Evolutionary conservation across 2,797 vertebrate species (phyloP).

Genomic region (Sebastes alutus): DNA sequence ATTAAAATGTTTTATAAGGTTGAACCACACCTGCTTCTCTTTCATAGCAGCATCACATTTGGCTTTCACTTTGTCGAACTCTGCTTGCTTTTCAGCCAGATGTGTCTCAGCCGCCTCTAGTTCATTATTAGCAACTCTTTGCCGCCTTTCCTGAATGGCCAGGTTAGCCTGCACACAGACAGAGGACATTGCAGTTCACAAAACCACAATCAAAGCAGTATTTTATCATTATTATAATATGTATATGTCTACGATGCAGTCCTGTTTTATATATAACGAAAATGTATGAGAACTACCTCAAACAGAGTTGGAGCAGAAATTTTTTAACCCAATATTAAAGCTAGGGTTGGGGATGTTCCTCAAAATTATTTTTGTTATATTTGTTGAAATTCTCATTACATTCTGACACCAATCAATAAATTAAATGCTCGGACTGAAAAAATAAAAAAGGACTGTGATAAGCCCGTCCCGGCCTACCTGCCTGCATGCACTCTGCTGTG

Average conservation of each 20-base stretch:
- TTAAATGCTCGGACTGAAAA: background rate
- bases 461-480: too few relatives aligned
- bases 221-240: background rate
- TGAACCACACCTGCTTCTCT: conserved; percentile 87
- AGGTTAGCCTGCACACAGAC: conserved; percentile 56
- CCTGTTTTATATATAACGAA: background rate
- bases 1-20: background rate
- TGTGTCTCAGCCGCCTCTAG: conserved; percentile 86
- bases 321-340: background rate
- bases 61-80: conserved; percentile 88
- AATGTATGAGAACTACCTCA: background rate
- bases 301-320: background rate
- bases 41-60: conserved; percentile 88
- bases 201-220: background rate
- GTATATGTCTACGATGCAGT: background rate
- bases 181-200: conserved; percentile 1
- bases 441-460: background rate
- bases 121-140: conserved; percentile 85
- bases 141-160: conserved; percentile 30
- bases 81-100: conserved; percentile 87
- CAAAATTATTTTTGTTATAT: too few relatives aligned
- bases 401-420: background rate
- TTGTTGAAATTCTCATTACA: background rate
- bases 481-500: too few relatives aligned
- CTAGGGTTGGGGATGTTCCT: too few relatives aligned